Evolutionary conservation across 1,140 invertebrate genomes (phyloP), one percentile per base, ranked within the genome.

Genomic region (Conus betulinus): DNA sequence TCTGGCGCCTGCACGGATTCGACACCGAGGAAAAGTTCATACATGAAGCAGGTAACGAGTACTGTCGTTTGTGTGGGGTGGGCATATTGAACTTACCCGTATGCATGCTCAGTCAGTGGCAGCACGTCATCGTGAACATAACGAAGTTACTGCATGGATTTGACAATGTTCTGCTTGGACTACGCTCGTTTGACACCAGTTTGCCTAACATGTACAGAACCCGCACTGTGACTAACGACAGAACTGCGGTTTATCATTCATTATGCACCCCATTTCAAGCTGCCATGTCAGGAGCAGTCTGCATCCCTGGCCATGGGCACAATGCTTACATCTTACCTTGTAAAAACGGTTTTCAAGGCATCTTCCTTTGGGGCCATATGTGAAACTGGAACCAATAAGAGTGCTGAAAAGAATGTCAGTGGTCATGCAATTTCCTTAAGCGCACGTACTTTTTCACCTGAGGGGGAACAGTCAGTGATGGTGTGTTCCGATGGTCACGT

Each of bases 401-500:
- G 23, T 83, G 20, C 8, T n/a, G 6, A 10, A 52, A 23, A 55
- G 23, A 3, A n/a, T 23, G 6, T 20, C 20, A 20, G 20, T 6
- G 5, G 15, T 0, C 11, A 71, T 13, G 25, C 53, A 39, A 39
- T 51, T 39, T 39, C 8, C 39, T 13, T 39, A 5, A 39, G 11
- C 27, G n/a, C 27, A 11, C 76, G 11, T 39, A 0, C 8, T 27
- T 13, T 1, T 7, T 13, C 7, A n/a, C 25, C 25, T 1, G 11
- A 10, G 39, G 20, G 25, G 20, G 8, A 23, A 53, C 52, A 55
- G 15, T 8, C 27, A 10, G 7, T 81, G n/a, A 23, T n/a, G 5
- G 52, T 11, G 53, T 85, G 84, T 39, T 27, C 60, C 5, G 25
- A 51, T 1, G 84, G 84, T 67, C 84, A 85, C 84, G 60, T 71